phyloP scores from a whole-genome alignment of 2,797 vertebrate genomes.

The Pagetopsis macropterus region DNA sequence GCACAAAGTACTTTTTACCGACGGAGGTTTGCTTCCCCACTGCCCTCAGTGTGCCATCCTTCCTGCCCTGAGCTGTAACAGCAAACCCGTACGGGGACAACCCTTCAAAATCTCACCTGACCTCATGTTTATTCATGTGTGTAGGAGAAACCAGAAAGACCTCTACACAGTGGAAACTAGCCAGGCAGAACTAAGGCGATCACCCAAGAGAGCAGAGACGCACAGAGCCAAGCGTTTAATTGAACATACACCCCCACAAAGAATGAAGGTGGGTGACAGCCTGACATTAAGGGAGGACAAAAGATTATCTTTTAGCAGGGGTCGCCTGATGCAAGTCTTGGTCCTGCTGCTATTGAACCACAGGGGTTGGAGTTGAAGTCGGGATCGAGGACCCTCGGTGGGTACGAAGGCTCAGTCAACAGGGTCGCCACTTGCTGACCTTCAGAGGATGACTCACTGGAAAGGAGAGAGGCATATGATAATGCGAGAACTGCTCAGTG shows the following conservation, averaged over 20 bases:
- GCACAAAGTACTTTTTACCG: neutral
- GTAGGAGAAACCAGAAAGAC: slow-evolving; percentile 53
- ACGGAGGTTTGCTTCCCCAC: neutral
- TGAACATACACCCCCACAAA: slow-evolving; percentile 53
- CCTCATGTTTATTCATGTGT: slow-evolving; percentile 72
- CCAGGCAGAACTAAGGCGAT: slow-evolving; percentile 65
- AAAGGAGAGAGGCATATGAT: slow-evolving; percentile 23
- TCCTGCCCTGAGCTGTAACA: neutral
- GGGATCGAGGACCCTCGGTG: slow-evolving; percentile 30
- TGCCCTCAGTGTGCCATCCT: neutral
- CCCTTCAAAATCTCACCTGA: slow-evolving; percentile 48
- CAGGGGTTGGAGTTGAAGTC: slow-evolving; percentile 22
- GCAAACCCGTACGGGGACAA: slow-evolving; percentile 15
- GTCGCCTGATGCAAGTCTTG: slow-evolving; percentile 54
- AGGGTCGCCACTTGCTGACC: slow-evolving; percentile 46
- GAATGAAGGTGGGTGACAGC: slow-evolving; percentile 47
- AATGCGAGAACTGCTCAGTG: slow-evolving; percentile 26
- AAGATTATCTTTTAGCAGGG: slow-evolving; percentile 55
- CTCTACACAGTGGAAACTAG: slow-evolving; percentile 31
- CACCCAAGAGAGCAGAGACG: slow-evolving; percentile 47
- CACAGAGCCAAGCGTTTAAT: slow-evolving; percentile 56
- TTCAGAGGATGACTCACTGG: slow-evolving; percentile 54
- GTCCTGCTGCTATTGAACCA: slow-evolving; percentile 25
- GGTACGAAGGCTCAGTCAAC: slow-evolving; percentile 49
- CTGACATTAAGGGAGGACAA: slow-evolving; percentile 56